Evolutionary conservation across 2,888 invertebrate genomes (phyloP), one percentile per base, ranked within the genome.

Genomic region (Drosophila paramelanica): DNA sequence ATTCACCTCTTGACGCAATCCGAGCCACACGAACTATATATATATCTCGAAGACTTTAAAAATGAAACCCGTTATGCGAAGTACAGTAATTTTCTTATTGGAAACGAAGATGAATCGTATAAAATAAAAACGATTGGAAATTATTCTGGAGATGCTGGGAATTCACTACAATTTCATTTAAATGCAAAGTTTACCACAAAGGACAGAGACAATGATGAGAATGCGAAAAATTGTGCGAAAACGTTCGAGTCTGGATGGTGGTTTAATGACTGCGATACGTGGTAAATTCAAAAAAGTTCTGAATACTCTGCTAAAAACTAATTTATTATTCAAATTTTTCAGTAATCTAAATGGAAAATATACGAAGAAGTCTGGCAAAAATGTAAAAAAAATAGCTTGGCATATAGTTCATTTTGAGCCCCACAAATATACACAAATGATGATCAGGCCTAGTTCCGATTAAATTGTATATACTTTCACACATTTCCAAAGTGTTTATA

Each of bases 171-270:
- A 0, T 94, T 95, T 81, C 95, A 95, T 75, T 94, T 94, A 0
- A 95, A 95, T 0, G 94, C 94, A 81, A 94, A 94, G 87, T 96
- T 95, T 81, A 95, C 95, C 1, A 95, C 95, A 0, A 92, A 92
- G 45, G 95, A 95, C 84, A 89, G 93, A 39, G 95, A 95, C 88
- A 94, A 95, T 68, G 95, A 95, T 82, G 93, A 93, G 1, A 94
- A 94, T 56, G 10, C 0, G 1, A 1, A 11, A 1, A 27, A 14
- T 11, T 95, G 95, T 89, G 95, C 95, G 0, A 89, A 92, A 33
- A 93, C 94, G 56, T 95, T 95, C 75, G 93, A 94, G 1, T 95
- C 95, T 0, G 95, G 94, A 1, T 95, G 95, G 95, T 95, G 95
- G 95, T 95, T 95, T 88, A 94, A 94, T 77, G 93, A 94, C 41